Conservation (phyloP, 2,113 vertebrate species). For the Kryptolebias marmoratus region DNA sequence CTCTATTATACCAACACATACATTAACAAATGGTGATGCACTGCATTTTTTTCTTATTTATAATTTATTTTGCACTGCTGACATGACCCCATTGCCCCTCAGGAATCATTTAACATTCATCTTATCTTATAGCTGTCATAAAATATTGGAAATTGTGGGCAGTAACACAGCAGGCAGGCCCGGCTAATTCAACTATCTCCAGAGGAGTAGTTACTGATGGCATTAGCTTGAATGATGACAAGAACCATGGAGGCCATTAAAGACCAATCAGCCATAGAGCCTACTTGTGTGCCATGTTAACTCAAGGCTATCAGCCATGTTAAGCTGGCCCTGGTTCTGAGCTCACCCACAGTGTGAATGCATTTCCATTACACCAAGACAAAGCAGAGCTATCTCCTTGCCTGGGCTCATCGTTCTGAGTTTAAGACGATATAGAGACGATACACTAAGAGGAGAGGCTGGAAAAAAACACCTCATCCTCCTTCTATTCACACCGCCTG, state of each 20-base stretch:
- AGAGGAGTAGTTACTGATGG: slow-evolving; percentile 56
- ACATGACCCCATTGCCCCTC: slow-evolving; percentile 37
- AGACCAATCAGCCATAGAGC: slow-evolving; percentile 53
- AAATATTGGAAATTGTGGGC: slow-evolving; percentile 46
- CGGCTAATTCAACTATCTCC: slow-evolving; percentile 54
- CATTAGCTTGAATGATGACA: slow-evolving; percentile 64
- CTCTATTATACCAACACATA: slow-evolving; percentile 9
- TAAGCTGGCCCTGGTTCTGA: slow-evolving; percentile 33
- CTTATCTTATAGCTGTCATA: slow-evolving; percentile 30
- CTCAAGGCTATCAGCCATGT: slow-evolving; percentile 41
- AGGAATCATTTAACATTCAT: slow-evolving; percentile 44
- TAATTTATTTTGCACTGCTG: slow-evolving; percentile 36
- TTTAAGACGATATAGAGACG: slow-evolving; percentile 35
- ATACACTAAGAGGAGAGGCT: slow-evolving; percentile 42
- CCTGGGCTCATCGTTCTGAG: slow-evolving; percentile 33
- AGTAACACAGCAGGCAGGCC: slow-evolving; percentile 22
- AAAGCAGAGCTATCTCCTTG: slow-evolving; percentile 44
- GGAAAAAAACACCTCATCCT: slow-evolving; percentile 59
- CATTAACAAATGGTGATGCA: slow-evolving; percentile 37
- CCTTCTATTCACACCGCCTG: slow-evolving; percentile 29
- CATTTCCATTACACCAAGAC: slow-evolving; percentile 48
- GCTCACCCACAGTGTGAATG: slow-evolving; percentile 20
- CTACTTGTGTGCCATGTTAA: slow-evolving; percentile 40
- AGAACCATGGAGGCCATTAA: slow-evolving; percentile 53
- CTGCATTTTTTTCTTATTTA: slow-evolving; percentile 37